Evolutionary conservation across 1,140 invertebrate species (phyloP).

Genomic region (Magallana gigas): DNA sequence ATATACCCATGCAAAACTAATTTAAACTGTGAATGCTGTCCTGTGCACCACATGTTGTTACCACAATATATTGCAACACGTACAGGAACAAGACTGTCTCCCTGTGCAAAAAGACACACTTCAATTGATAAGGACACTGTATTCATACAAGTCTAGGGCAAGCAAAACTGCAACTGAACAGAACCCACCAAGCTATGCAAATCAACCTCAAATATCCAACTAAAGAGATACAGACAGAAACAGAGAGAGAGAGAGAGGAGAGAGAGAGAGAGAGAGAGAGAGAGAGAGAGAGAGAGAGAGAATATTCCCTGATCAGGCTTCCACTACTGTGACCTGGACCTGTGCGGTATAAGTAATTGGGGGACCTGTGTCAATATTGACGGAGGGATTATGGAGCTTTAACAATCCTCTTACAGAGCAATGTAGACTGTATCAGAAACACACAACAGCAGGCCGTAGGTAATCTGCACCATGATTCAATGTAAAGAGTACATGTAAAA

Average conservation of each 20-base stretch:
- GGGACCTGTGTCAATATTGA: slow-evolving; percentile 3
- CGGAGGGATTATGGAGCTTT: background rate
- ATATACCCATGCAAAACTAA: too few species aligned
- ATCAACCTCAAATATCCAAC: background rate
- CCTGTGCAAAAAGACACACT: background rate
- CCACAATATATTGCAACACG: background rate
- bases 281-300: too few species aligned
- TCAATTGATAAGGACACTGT: background rate
- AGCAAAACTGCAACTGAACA: background rate
- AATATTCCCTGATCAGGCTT: too few species aligned
- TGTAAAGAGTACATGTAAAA: too few species aligned
- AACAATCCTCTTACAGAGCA: slow-evolving; percentile 13
- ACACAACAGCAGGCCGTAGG: background rate
- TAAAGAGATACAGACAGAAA: too few species aligned
- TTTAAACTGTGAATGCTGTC: too few species aligned
- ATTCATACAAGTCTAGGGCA: background rate
- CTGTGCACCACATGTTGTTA: too few species aligned
- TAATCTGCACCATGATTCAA: too few species aligned
- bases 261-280: too few species aligned
- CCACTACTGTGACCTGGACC: background rate
- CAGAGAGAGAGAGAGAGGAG: too few species aligned
- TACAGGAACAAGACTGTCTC: background rate
- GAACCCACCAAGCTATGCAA: background rate
- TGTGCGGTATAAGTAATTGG: background rate
- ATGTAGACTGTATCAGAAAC: slow-evolving; percentile 6